Base-by-base conservation (phyloP, 2,797 vertebrate genomes). In the Neoniphon sammara region DNA sequence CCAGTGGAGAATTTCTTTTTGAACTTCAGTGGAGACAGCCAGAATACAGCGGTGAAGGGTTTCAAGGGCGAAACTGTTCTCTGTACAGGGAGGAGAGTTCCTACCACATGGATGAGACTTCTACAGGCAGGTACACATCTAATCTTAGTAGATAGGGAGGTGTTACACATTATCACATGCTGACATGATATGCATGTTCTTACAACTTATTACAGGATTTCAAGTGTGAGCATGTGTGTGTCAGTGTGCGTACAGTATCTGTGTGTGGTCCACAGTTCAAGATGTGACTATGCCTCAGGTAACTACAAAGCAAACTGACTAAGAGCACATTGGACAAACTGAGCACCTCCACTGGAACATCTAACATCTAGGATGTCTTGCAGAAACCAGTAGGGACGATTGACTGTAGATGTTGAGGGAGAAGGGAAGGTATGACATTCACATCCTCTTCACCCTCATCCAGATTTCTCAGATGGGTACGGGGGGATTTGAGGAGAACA, bases 381-480 rank as follows among this genome's bases (percentile, higher is more conserved):
- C 5, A 34, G 31, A 6, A 34, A 8, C 31, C 31, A 34, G 4
- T 27, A n/a, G n/a, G n/a, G n/a, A 4, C 25, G 25, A 27, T 27
- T 27, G 25, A 27, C 7, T 34, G 31, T 6, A 34, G 11, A 39
- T 12, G 36, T 11, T 39, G 72, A 66, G 53, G 47, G 42, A 65
- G 63, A 27, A 39, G 68, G 36, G 62, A 80, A 85, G 77, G 61
- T 70, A 63, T 88, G 83, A 78, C 85, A 73, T 67, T 59, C 53
- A 62, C 36, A 39, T 39, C 31, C 30, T 89, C 88, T 82, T 75
- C 30, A 6, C 30, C 75, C 85, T 84, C 87, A 88, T 92, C 73
- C 55, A 85, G 84, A 82, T 89, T 90, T 81, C 71, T 9, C 72
- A 56, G 74, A 70, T 60, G 70, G 52, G 27, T 59, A 31, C 31